phyloP scores from a whole-genome alignment of 1,140 invertebrate species.

The Ooceraea biroi region DNA sequence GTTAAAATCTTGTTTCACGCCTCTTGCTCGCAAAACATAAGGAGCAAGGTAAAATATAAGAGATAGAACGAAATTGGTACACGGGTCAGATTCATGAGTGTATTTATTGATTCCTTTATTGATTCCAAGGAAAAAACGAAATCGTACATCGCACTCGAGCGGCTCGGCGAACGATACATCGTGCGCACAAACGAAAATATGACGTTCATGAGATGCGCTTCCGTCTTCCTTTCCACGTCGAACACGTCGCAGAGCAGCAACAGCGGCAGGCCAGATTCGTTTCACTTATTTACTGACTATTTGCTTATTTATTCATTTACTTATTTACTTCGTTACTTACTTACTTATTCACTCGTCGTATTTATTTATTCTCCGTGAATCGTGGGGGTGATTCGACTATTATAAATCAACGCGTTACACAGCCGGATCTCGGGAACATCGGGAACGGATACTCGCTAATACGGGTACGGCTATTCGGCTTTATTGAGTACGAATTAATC shows the following conservation, averaged over 20 bases:
- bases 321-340: constrained; percentile 20
- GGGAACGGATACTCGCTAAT: constrained; percentile 51
- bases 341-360: constrained; percentile 6
- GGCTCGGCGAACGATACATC: constrained; percentile 4
- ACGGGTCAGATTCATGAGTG: background rate
- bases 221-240: background rate
- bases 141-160: constrained; percentile 49
- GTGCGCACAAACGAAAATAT: constrained; percentile 26
- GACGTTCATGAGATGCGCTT: background rate
- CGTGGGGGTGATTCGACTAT: background rate
- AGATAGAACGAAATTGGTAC: background rate
- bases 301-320: constrained; percentile 23
- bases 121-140: constrained; percentile 29
- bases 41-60: no score
- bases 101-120: constrained; percentile 51
- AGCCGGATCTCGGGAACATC: constrained; percentile 21
- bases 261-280: background rate
- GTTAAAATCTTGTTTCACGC: background rate
- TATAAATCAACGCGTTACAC: constrained; percentile 46
- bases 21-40: background rate
- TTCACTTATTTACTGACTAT: background rate
- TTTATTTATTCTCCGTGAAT: background rate
- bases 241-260: constrained; percentile 12
- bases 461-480: constrained; percentile 55
- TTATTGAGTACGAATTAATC: constrained; percentile 83